Base-by-base conservation (phyloP, 2,797 vertebrate species). In the Taeniopygia guttata region DNA sequence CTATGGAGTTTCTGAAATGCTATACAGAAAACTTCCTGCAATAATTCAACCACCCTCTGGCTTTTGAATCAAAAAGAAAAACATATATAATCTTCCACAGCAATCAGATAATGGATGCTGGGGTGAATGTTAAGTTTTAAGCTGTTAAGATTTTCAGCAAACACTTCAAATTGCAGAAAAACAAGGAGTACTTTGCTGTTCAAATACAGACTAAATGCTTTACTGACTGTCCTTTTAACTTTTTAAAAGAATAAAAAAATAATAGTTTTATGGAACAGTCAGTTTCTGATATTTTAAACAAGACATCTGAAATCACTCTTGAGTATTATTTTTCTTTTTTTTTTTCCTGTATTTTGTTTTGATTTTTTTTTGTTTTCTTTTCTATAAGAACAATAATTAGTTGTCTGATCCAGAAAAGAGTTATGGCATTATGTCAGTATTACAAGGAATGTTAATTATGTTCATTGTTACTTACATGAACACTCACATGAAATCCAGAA, bases 11-110 rank as follows among this genome's bases (percentile, higher is more conserved):
- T 80, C 62, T 83, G 40, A 93, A 93, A 87, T 81, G 42, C 16
- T 51, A 45, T 55, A 80, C 13, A 80, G 68, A 77, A 85, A 48
- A 74, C 21, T 74, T 89, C 60, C 64, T 64, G 75, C 60, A 85
- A 38, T 75, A 90, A 94, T 60, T 92, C 51, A 89, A 80, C 49
- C 49, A 91, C 62, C 18, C 29, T 83, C 81, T 92, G 84, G 69
- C 49, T 91, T 95, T 68, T 78, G 58, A 93, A 93, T 89, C 34
- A 83, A 87, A 93, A 80, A 58, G 16, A 56, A 83, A 95, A 92
- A 64, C 7, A 27, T 75, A 70, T 40, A 45, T 68, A 85, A 83
- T 72, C 64, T 91, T 80, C 36, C 56, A 89, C 13, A 60, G 46
- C 34, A 92, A 85, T 70, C 60, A 72, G 26, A 87, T 83, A 96